Conservation (phyloP, 1,140 invertebrate species). For the Drosophila elegans region DNA sequence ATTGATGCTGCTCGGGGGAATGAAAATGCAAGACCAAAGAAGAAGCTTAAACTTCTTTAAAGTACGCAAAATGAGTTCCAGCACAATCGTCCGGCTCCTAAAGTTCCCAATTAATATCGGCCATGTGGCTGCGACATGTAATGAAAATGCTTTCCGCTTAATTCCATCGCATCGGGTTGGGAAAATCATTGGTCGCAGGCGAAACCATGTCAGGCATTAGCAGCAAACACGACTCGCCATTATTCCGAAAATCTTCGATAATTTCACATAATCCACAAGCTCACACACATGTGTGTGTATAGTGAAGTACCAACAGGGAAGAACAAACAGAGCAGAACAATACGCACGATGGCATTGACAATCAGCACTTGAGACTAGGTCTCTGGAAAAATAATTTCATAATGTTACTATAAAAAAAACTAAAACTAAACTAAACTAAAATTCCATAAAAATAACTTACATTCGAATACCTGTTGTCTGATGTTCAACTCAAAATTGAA, state of each 20-base stretch:
- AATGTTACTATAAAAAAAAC: no score
- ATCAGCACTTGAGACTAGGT: conserved; percentile 55
- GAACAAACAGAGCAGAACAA: conserved; percentile 23
- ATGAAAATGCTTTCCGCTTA: conserved; percentile 47
- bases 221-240: conserved; percentile 59
- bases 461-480: no score
- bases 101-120: conserved; percentile 35
- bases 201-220: conserved; percentile 19
- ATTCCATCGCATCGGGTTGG: conserved; percentile 23
- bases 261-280: conserved; percentile 68
- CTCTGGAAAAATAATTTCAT: neutral
- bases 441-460: no score
- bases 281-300: conserved; percentile 6
- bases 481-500: no score
- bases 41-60: conserved; percentile 36
- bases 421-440: no score
- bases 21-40: conserved; percentile 31
- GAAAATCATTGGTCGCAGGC: conserved; percentile 20
- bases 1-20: conserved; percentile 49
- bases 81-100: neutral
- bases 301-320: conserved; percentile 1
- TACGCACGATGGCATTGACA: conserved; percentile 37
- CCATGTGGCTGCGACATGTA: conserved; percentile 32
- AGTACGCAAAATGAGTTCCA: conserved; percentile 8
- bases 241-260: conserved; percentile 73